These are phyloP conservation scores for Dexiosoma caninum DNA, from an alignment of 2,888 invertebrate species.

Conservation along the genomic window DNA sequence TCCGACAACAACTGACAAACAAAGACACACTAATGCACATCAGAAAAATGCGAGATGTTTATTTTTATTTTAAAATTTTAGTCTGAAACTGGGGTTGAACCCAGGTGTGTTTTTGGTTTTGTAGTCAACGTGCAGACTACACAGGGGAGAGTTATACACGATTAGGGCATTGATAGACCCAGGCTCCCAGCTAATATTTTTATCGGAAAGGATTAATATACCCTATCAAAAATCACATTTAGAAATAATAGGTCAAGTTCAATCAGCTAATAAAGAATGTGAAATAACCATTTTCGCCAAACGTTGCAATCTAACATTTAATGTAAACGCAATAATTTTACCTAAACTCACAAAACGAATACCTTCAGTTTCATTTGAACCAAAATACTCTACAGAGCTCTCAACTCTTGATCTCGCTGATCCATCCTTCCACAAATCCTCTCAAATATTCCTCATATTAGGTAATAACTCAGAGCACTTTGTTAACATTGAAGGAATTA, in stretches of 20 bases:
- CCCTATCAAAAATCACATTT: background rate
- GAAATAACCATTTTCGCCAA: background rate
- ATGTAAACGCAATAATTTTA: constrained; percentile 6
- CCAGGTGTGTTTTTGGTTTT: too few relatives aligned
- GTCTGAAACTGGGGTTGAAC: too few relatives aligned
- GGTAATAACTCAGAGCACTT: constrained; percentile 22
- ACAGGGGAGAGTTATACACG: background rate
- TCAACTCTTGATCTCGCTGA: constrained; percentile 13
- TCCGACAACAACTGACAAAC: too few relatives aligned
- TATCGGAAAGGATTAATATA: too few relatives aligned
- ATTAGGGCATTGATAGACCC: constrained; percentile 41
- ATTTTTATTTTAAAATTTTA: too few relatives aligned
- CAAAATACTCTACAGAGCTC: background rate
- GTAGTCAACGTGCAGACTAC: too few relatives aligned
- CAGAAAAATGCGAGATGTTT: too few relatives aligned
- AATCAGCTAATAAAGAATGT: constrained; percentile 23
- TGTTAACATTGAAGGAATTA: too few relatives aligned
- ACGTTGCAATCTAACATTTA: background rate
- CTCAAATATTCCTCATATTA: constrained; percentile 5
- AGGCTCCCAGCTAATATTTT: constrained; percentile 27
- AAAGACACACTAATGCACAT: too few relatives aligned
- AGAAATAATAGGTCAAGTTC: constrained; percentile 2
- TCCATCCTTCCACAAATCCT: background rate
- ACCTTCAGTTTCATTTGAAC: constrained; percentile 1
- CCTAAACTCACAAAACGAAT: constrained; percentile 6